Evolutionary conservation across 2,113 vertebrate species (phyloP), one percentile per base, ranked within the genome.

Genomic region (Dipodomys stephensi): DNA sequence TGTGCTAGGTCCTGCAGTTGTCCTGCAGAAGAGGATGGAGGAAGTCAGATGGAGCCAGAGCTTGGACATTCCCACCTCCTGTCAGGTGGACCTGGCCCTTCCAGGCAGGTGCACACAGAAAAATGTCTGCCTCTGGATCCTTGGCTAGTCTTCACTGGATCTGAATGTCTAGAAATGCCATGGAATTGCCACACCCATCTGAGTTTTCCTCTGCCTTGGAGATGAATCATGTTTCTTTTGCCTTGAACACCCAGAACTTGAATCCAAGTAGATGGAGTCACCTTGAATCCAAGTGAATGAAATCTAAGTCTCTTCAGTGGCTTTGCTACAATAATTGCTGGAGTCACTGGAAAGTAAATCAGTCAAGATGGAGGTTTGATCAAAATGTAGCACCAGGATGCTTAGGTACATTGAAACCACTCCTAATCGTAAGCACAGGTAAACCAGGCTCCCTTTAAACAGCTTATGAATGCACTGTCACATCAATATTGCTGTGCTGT

Each of bases 1-100:
- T 16, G 2, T 18, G 53, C 53, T 30, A 4, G 6, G 23, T 35
- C n/a, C 53, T 57, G 53, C 53, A 53, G 6, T 49, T 32, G 13
- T 79, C 46, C 44, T 57, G 25, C 2, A 10, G 62, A 35, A 46
- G 35, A 69, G 64, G 20, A 46, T 23, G 7, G 18, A 35, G 28
- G 35, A 64, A 4, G 10, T 30, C 67, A 16, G 0, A 20, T 7
- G 32, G 13, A 19, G 7, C 32, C 25, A 0, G 2, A 4, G 49
- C n/a, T 27, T 18, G 1, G 2, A 15, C 28, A 5, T 2, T 18
- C 20, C 39, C 57, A 28, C 22, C n/a, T 64, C 10, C 67, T 67
- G 15, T 28, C 71, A 8, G 27, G 6, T 18, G 19, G 68, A 53
- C 23, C 8, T 20, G 3, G 8, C 9, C 16, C 84, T 53, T 60